These are phyloP conservation scores for Tricholaema leucomelas DNA, from an alignment of 2,113 vertebrate genomes.

Conservation along the genomic window DNA sequence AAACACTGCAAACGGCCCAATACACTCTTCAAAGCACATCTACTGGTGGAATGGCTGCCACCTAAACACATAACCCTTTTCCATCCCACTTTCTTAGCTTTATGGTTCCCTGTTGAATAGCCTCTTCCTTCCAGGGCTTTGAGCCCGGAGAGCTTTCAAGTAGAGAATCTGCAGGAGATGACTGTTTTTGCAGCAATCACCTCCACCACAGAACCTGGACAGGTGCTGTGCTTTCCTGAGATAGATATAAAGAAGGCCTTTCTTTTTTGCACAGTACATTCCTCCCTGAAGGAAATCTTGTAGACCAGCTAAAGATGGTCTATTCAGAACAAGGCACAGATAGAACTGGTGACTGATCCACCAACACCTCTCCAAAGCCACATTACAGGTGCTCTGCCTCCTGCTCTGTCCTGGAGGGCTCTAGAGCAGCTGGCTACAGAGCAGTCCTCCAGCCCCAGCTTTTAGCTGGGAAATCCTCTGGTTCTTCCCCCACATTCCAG, in stretches of 20 bases:
- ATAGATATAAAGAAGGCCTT: neutral
- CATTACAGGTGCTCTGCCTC: neutral
- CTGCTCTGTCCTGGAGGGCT: neutral
- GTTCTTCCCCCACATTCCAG: neutral
- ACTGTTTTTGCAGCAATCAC: neutral
- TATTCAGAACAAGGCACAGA: neutral
- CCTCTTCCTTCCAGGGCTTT: neutral
- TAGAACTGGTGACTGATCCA: too few relatives aligned
- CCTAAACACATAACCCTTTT: neutral
- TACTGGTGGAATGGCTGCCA: neutral
- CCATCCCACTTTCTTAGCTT: neutral
- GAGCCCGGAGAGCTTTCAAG: neutral
- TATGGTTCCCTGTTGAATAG: neutral
- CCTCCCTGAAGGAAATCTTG: neutral
- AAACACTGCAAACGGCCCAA: neutral
- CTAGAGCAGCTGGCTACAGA: neutral
- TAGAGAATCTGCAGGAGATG: neutral
- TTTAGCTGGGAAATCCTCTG: neutral
- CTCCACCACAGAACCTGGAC: neutral
- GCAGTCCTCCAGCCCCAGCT: neutral
- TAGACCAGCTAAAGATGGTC: neutral
- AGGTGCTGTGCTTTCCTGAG: neutral
- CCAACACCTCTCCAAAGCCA: rapidly evolving
- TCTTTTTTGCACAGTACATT: neutral
- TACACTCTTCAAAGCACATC: neutral